phyloP scores from a whole-genome alignment of 1,140 invertebrate species.

The Melipona quadrifasciata region DNA sequence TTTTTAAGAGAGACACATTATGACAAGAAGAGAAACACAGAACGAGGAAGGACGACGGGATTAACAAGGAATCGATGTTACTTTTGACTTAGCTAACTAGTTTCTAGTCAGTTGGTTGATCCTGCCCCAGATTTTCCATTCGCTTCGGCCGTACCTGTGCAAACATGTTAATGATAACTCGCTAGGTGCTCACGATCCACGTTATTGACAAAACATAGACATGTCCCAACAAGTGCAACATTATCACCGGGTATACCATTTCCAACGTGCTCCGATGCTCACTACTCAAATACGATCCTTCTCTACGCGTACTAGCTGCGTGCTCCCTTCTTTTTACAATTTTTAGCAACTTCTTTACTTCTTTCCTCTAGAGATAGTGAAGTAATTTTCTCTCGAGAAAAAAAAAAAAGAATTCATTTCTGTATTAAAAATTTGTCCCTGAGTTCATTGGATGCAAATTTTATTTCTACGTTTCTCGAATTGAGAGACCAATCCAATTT shows the following conservation, averaged over 20 bases:
- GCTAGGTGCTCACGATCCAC: slow-evolving; percentile 54
- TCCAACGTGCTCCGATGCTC: slow-evolving; percentile 14
- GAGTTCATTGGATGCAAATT: no score
- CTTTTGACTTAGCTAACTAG: slow-evolving; percentile 49
- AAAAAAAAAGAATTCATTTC: background rate
- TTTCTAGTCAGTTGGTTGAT: slow-evolving; percentile 44
- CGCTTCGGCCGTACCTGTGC: slow-evolving; percentile 53
- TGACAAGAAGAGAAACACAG: background rate
- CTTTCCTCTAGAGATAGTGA: background rate
- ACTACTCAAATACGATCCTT: background rate
- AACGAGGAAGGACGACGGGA: background rate
- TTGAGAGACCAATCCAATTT: no score
- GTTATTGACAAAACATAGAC: slow-evolving; percentile 64
- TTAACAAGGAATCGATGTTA: slow-evolving; percentile 34
- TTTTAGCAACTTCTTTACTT: background rate
- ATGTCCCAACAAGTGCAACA: slow-evolving; percentile 55
- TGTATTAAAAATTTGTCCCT: no score
- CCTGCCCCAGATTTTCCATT: slow-evolving; percentile 45
- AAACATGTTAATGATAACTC: slow-evolving; percentile 61
- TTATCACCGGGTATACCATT: slow-evolving; percentile 46
- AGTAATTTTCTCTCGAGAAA: no score
- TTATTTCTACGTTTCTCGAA: no score
- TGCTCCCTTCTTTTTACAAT: background rate
- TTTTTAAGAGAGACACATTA: no score
- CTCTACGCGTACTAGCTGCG: background rate